phyloP scores from a whole-genome alignment of 1,140 invertebrate species.

The Colletes gigas region DNA sequence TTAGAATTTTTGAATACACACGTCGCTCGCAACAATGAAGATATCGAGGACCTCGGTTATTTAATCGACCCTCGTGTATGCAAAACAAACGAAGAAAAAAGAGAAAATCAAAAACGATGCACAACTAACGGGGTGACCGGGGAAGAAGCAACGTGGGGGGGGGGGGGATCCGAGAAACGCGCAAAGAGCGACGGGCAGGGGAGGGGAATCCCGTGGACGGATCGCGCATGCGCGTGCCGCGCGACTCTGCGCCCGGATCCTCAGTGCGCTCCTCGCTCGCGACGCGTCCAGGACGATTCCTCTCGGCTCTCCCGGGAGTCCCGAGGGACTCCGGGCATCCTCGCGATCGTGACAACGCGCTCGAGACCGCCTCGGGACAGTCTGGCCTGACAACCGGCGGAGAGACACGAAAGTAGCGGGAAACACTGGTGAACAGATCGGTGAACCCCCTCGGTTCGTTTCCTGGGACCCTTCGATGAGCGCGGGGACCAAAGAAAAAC shows the following conservation, averaged over 20 bases:
- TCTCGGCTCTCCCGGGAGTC: conserved; percentile 59
- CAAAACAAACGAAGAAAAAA: neutral
- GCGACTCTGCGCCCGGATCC: conserved; percentile 72
- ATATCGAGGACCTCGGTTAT: no score
- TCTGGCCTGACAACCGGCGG: neutral
- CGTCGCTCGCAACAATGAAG: no score
- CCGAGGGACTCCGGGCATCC: conserved; percentile 56
- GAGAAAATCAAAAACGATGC: neutral
- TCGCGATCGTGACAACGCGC: conserved; percentile 27
- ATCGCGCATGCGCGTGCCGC: conserved; percentile 36
- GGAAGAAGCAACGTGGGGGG: neutral
- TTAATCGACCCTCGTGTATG: no score
- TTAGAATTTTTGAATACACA: no score
- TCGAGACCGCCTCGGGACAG: neutral
- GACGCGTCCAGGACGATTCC: conserved; percentile 58
- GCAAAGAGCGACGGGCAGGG: neutral
- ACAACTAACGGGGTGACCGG: neutral
- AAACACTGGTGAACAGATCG: neutral
- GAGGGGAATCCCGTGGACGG: neutral
- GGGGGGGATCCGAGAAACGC: neutral
- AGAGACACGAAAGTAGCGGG: neutral
- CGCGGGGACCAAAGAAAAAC: neutral
- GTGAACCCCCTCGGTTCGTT: neutral
- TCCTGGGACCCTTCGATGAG: neutral
- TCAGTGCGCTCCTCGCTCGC: conserved; percentile 76